A percentile compares a stretch with the other conserved stretches of the same genome.
These are phyloP conservation scores for Aspiorhynchus laticeps DNA, from an alignment of 2,113 vertebrate species.

Conservation along the genomic window DNA sequence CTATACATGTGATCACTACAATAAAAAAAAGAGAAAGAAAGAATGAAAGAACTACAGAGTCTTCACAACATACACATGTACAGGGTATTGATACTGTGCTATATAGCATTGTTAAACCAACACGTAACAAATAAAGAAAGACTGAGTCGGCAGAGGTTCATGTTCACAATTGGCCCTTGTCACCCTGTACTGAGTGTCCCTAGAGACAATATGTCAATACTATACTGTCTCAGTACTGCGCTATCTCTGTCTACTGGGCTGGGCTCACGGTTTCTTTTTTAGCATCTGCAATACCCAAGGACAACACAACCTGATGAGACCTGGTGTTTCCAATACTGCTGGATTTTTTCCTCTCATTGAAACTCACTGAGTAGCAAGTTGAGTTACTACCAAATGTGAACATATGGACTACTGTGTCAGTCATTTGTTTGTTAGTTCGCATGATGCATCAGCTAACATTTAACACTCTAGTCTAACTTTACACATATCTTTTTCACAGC, in stretches of 20 bases:
- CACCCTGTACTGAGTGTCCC: conserved; percentile 6
- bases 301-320: background rate
- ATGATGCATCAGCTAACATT: conserved; percentile 1
- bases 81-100: background rate
- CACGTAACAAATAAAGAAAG: conserved; percentile 9
- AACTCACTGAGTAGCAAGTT: background rate
- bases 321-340: background rate
- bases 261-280: background rate
- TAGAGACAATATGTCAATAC: conserved; percentile 26
- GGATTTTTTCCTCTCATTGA: background rate
- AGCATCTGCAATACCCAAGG: background rate
- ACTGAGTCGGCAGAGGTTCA: conserved; percentile 18
- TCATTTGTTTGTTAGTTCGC: background rate
- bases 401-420: background rate
- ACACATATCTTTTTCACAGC: background rate
- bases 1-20: background rate
- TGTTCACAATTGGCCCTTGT: conserved; percentile 11
- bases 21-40: too few species aligned
- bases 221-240: conserved; percentile 17
- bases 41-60: background rate
- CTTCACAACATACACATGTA: background rate
- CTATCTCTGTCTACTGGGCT: conserved; percentile 11
- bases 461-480: background rate
- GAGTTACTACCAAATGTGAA: background rate
- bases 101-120: conserved; percentile 9